These are phyloP conservation scores for Mirza zaza DNA, from an alignment of 2,113 vertebrate genomes.

Conservation along the genomic window DNA sequence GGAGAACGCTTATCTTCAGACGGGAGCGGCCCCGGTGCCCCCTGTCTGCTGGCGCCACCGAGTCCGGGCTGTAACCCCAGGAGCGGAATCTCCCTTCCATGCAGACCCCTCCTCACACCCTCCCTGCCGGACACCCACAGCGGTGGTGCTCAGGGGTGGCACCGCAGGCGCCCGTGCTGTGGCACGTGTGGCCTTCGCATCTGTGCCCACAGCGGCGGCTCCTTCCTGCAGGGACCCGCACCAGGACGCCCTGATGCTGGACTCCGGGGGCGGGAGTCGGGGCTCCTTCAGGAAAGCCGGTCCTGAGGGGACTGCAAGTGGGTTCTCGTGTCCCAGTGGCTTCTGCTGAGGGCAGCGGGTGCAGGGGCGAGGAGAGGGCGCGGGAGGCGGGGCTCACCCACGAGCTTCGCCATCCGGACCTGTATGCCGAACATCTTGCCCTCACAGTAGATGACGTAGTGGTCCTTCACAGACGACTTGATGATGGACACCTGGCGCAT, in stretches of 20 bases:
- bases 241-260: neutral
- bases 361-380: accelerated
- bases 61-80: accelerated
- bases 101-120: neutral
- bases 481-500: accelerated
- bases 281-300: neutral
- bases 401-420: neutral
- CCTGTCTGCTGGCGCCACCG: accelerated
- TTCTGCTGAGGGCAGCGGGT: no score
- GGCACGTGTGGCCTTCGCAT: neutral
- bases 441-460: neutral
- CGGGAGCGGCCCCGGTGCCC: accelerated
- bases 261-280: neutral
- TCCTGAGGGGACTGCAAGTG: neutral
- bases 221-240: neutral
- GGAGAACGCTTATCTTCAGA: accelerated
- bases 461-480: accelerated
- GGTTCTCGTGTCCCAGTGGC: neutral
- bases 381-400: constrained; percentile 2
- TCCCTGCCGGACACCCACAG: accelerated
- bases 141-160: accelerated
- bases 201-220: accelerated
- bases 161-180: no score
- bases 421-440: accelerated
- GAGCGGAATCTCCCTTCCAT: no score